Evolutionary conservation across 2,113 vertebrate genomes (phyloP).

Genomic region (Dasyornis broadbenti): DNA sequence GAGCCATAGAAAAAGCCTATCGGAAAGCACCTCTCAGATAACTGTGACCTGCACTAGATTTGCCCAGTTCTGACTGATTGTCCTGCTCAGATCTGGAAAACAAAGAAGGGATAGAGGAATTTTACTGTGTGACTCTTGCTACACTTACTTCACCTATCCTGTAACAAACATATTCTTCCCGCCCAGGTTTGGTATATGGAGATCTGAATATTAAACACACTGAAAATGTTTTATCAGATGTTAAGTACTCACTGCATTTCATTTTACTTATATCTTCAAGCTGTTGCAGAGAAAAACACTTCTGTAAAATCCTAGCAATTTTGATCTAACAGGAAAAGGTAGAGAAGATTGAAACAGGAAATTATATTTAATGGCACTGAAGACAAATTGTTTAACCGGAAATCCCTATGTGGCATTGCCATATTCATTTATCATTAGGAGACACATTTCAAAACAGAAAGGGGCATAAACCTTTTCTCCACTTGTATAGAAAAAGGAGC

Average conservation of each 20-base stretch:
- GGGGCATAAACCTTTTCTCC: background rate
- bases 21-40: background rate
- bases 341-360: background rate
- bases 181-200: background rate
- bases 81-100: background rate
- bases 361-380: background rate
- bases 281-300: background rate
- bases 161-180: background rate
- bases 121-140: background rate
- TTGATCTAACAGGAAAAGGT: background rate
- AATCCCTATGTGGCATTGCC: background rate
- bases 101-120: background rate
- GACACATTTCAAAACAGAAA: background rate
- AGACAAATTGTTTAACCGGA: slow-evolving; percentile 19
- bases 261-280: background rate
- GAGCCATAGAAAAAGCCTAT: background rate
- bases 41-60: background rate
- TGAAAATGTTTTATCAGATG: background rate
- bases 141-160: accelerated
- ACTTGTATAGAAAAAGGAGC: background rate
- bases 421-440: slow-evolving; percentile 24
- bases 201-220: background rate
- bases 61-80: background rate
- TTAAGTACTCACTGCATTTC: background rate
- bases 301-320: background rate